Evolutionary conservation across 2,888 invertebrate genomes (phyloP), one percentile per base, ranked within the genome.

Genomic region (Oasisia sp.): DNA sequence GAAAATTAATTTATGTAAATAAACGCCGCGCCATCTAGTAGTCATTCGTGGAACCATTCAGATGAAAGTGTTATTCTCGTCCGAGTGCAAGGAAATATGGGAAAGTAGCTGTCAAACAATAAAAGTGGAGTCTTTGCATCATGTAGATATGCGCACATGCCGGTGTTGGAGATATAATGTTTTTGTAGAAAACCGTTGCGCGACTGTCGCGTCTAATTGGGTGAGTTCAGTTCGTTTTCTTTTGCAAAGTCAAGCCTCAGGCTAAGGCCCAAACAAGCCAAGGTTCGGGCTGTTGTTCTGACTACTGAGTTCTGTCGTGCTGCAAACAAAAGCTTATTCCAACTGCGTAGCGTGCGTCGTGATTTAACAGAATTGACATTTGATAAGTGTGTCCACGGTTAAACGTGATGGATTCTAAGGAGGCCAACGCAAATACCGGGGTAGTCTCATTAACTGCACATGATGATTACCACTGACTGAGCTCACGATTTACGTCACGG

Each of bases 51-150:
- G 74, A 74, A 74, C 74, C n/a, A 74, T 74, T 27, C 14, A 74
- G 74, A 19, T 74, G 74, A 74, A 74, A 74, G 74, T 74, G 74
- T 74, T 74, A 74, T 74, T 74, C 74, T 74, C 74, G 74, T 74
- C 74, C 27, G 74, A 14, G 74, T 74, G 74, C 74, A 19, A 74
- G 74, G 74, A 14, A 74, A 74, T 19, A 74, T 74, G 74, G 74
- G 27, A 74, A 74, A 74, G 74, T 74, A 74, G 74, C 74, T 27
- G 14, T 74, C 74, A 74, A 74, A 74, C 27, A n/a, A 74, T 27
- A 74, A 19, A 74, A 74, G 74, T 74, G n/a, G 7, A 27, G 27
- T 74, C 74, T 19, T 19, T 74, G 74, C 74, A 74, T 27, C 7
- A 74, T 74, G 74, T 74, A 74, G 74, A 19, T 14, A 74, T 74